Evolutionary conservation across 2,888 invertebrate species (phyloP).

Genomic region (Lasioglossum leucozonium): DNA sequence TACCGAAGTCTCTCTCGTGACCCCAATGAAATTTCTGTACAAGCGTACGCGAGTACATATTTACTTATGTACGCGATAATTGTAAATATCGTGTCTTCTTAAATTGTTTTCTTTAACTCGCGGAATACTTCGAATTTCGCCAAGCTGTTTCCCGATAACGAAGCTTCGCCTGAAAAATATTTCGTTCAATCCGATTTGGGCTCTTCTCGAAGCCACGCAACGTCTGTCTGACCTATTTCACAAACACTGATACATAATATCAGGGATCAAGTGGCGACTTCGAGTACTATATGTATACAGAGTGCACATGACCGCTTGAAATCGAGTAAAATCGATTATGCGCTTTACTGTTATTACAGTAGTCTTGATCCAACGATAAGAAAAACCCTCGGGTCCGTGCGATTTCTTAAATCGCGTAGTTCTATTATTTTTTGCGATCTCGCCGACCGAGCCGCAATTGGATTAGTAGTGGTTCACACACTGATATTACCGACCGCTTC

Average conservation of each 20-base stretch:
- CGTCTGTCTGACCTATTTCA: neutral
- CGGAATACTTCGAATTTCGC: neutral
- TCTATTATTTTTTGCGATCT: too few species aligned
- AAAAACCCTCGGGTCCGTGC: too few species aligned
- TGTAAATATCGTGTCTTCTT: too few species aligned
- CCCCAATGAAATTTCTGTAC: too few species aligned
- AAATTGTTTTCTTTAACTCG: neutral
- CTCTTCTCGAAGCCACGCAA: neutral
- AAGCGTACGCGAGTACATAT: too few species aligned
- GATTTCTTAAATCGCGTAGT: too few species aligned
- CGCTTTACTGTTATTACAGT: neutral
- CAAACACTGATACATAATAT: neutral
- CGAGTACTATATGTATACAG: neutral
- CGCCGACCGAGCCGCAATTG: too few species aligned
- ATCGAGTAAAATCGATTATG: neutral
- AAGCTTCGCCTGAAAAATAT: neutral
- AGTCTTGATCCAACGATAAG: too few species aligned
- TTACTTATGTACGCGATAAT: too few species aligned
- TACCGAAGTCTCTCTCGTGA: too few species aligned
- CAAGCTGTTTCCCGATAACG: neutral
- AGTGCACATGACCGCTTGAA: neutral
- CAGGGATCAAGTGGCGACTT: neutral
- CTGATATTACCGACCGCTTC: too few species aligned
- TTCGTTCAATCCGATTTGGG: slow-evolving; percentile 7
- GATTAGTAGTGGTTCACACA: too few species aligned